Conservation (phyloP, 2,113 vertebrate species). For the Seriola quinqueradiata region DNA sequence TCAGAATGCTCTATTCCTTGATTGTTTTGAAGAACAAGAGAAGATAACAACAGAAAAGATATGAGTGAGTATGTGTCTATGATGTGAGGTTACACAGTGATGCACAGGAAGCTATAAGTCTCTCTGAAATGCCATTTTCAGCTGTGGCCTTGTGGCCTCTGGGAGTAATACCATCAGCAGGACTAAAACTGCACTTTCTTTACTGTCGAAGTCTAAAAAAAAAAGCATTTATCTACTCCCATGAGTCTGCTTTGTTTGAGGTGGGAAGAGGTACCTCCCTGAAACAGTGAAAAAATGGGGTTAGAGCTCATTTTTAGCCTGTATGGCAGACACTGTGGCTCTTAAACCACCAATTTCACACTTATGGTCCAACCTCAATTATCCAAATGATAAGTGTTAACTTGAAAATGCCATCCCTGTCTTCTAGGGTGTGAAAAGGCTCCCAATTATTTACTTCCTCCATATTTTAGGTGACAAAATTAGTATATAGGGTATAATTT, state of each 20-base stretch:
- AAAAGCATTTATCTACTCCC: conserved; percentile 37
- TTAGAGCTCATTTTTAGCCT: conserved; percentile 41
- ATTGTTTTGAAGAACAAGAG: conserved; percentile 25
- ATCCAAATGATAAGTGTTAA: conserved; percentile 64
- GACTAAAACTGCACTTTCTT: conserved; percentile 39
- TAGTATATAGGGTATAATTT: conserved; percentile 21
- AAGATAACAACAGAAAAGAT: too few relatives aligned
- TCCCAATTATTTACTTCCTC: conserved; percentile 35
- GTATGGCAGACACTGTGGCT: conserved; percentile 23
- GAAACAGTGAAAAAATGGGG: conserved; percentile 7
- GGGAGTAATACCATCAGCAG: conserved; percentile 46
- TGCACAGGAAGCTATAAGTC: conserved; percentile 37
- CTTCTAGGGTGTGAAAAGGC: conserved; percentile 1
- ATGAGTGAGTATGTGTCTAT: neutral
- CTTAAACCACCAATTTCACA: conserved; percentile 52
- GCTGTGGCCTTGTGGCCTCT: conserved; percentile 34
- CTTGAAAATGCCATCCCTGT: conserved; percentile 14
- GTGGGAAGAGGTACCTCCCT: neutral
- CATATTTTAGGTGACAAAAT: conserved; percentile 34
- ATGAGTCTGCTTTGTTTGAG: conserved; percentile 19
- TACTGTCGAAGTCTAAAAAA: conserved; percentile 44
- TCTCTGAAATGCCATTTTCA: conserved; percentile 60
- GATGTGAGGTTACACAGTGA: neutral
- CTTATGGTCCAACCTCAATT: conserved; percentile 57
- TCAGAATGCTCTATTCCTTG: neutral